Evolutionary conservation across 2,113 vertebrate genomes (phyloP).

Genomic region (Oenanthe oenanthe): DNA sequence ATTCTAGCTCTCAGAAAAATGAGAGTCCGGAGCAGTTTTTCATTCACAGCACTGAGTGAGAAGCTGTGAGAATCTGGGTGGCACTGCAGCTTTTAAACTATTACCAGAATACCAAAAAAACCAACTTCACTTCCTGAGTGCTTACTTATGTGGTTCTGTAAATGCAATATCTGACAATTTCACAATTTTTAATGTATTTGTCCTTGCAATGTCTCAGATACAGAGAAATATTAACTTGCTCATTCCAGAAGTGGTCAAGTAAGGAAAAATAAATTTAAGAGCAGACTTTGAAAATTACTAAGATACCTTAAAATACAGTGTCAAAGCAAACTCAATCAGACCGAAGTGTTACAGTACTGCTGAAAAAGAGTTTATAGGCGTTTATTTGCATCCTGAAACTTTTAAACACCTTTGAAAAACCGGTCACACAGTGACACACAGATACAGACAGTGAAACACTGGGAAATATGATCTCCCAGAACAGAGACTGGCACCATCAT

Average conservation of each 20-base stretch:
- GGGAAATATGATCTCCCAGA: neutral
- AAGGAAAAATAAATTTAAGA: neutral
- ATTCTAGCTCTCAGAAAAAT: neutral
- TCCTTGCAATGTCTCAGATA: neutral
- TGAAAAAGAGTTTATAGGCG: neutral
- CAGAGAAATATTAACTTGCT: neutral
- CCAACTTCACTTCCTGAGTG: neutral
- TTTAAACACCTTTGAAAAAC: neutral
- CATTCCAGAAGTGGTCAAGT: neutral
- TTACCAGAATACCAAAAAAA: neutral
- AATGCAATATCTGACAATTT: neutral
- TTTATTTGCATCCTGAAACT: neutral
- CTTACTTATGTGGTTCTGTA: neutral
- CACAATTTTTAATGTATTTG: neutral
- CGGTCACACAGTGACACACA: neutral
- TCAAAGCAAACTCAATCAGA: neutral
- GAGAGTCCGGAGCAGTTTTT: neutral
- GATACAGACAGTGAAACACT: neutral
- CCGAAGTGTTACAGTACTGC: neutral
- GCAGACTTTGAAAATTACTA: neutral
- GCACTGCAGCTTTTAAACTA: neutral
- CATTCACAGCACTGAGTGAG: neutral
- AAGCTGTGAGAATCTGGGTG: neutral
- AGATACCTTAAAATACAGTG: neutral
- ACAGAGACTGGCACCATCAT: neutral